phyloP scores from a whole-genome alignment of 2,797 vertebrate genomes.

The Xiphophorus birchmanni region DNA sequence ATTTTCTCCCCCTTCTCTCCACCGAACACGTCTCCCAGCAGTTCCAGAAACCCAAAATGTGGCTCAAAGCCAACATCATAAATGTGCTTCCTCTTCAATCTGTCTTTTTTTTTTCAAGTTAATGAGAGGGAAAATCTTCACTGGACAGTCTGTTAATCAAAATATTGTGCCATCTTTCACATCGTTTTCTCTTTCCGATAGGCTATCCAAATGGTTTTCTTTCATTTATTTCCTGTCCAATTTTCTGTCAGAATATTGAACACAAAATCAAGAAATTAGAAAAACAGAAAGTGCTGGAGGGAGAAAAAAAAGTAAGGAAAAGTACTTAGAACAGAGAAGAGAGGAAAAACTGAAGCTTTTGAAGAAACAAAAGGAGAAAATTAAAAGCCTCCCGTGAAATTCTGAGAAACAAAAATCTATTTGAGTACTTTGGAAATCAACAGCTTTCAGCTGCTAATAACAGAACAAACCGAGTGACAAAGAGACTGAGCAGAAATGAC shows the following conservation, averaged over 20 bases:
- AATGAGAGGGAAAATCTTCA: constrained; percentile 51
- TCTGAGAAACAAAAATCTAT: constrained; percentile 18
- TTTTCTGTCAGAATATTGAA: constrained; percentile 46
- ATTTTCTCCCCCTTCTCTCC: constrained; percentile 34
- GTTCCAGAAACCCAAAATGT: constrained; percentile 49
- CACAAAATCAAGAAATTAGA: constrained; percentile 35
- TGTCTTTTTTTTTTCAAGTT: constrained; percentile 46
- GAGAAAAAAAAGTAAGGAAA: constrained; percentile 6
- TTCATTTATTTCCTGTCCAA: constrained; percentile 20
- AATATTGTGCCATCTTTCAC: constrained; percentile 41
- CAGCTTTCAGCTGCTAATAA: neutral
- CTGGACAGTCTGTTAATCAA: constrained; percentile 36
- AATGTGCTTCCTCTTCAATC: constrained; percentile 56
- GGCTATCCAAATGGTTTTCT: constrained; percentile 30
- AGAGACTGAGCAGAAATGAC: constrained; percentile 17
- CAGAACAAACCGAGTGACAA: constrained; percentile 12
- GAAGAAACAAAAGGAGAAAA: constrained; percentile 4
- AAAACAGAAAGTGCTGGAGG: constrained; percentile 2
- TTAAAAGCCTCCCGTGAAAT: neutral
- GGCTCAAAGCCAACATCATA: constrained; percentile 48
- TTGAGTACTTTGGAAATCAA: neutral
- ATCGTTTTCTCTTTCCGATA: constrained; percentile 28
- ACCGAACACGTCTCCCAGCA: constrained; percentile 45
- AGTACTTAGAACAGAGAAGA: neutral
- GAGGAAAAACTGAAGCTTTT: neutral